Conservation (phyloP, 2,113 vertebrate genomes). For the Globicephala melas region DNA sequence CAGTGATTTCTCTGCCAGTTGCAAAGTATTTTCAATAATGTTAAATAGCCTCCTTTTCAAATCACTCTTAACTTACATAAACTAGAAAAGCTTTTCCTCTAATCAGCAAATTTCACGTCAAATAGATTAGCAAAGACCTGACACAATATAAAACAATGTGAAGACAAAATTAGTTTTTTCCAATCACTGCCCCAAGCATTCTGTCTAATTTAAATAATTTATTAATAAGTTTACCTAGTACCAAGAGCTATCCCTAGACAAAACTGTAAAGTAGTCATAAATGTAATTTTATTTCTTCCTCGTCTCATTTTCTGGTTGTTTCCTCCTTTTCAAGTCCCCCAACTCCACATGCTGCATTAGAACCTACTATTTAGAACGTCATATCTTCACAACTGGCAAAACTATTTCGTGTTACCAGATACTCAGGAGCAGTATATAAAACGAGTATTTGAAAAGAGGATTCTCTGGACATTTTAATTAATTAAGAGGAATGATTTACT, state of each 20-base stretch:
- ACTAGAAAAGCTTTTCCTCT: background rate
- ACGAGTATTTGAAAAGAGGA: background rate
- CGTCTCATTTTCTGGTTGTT: background rate
- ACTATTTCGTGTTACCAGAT: background rate
- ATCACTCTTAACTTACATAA: background rate
- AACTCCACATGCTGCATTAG: background rate
- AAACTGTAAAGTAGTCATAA: background rate
- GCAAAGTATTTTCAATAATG: background rate
- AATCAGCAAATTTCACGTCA: background rate
- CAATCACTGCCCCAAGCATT: background rate
- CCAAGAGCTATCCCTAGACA: background rate
- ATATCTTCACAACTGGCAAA: background rate
- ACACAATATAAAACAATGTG: background rate
- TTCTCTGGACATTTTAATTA: background rate
- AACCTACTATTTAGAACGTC: background rate
- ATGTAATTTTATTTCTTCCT: background rate
- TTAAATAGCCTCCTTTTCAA: background rate
- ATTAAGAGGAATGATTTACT: background rate
- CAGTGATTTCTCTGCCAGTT: background rate
- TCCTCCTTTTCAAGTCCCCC: background rate
- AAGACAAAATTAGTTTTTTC: background rate
- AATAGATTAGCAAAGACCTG: background rate
- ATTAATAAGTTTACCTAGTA: background rate
- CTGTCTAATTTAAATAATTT: background rate
- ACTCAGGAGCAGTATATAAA: background rate